Evolutionary conservation across 2,797 vertebrate genomes (phyloP).

Genomic region (Todus mexicanus): DNA sequence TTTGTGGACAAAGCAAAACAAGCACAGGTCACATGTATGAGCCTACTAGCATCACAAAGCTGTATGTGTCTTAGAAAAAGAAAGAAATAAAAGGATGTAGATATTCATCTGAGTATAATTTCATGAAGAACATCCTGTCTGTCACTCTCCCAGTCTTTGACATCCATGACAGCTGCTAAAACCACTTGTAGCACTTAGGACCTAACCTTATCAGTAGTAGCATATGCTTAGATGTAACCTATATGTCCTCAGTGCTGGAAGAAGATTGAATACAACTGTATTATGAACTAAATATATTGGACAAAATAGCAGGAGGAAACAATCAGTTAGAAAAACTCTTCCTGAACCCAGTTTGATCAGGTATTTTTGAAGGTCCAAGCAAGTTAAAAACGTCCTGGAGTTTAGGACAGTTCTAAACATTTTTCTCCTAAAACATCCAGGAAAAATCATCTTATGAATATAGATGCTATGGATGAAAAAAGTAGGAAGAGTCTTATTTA

Average conservation of each 20-base stretch:
- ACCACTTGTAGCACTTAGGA: background rate
- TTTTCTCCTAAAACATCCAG: background rate
- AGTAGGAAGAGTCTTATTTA: background rate
- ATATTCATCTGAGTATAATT: background rate
- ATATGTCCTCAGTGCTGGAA: background rate
- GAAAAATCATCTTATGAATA: background rate
- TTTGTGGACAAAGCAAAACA: background rate
- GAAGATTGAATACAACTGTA: background rate
- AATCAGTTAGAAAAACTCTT: background rate
- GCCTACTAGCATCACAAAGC: background rate
- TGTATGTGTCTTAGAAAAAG: background rate
- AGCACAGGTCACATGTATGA: background rate
- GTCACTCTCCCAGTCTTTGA: background rate
- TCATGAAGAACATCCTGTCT: background rate
- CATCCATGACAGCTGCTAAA: background rate
- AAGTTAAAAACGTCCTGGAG: background rate
- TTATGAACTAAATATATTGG: background rate
- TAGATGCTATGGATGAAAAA: background rate
- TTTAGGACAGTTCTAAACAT: background rate
- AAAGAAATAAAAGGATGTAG: background rate
- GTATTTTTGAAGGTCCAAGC: background rate
- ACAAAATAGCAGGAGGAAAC: background rate
- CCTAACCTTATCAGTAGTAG: background rate
- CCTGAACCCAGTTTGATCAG: background rate
- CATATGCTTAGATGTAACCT: background rate